These are phyloP conservation scores for Yponomeuta plumbellus DNA, from an alignment of 2,888 invertebrate genomes.

Conservation along the genomic window DNA sequence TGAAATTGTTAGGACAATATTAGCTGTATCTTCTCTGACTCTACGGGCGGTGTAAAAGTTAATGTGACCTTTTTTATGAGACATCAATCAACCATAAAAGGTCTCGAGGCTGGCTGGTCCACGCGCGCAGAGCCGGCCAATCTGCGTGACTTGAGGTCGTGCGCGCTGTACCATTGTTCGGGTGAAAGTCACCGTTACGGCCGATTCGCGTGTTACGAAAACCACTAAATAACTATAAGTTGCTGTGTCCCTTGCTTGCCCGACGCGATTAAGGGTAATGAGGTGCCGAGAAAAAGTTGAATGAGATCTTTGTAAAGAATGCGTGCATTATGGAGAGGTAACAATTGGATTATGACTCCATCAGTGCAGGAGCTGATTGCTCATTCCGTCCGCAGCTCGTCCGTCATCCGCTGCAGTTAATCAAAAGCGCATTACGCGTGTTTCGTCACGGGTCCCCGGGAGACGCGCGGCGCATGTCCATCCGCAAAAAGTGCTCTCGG, in stretches of 20 bases:
- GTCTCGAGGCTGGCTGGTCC: slow-evolving; percentile 11
- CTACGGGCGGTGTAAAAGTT: neutral
- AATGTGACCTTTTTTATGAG: slow-evolving; percentile 35
- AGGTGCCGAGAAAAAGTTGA: neutral
- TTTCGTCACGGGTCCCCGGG: slow-evolving; percentile 52
- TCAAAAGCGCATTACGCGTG: slow-evolving; percentile 68
- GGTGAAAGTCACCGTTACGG: slow-evolving; percentile 66
- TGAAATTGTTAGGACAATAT: slow-evolving; percentile 1
- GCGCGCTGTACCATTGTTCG: slow-evolving; percentile 50
- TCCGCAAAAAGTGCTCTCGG: slow-evolving; percentile 45
- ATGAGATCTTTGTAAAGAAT: neutral
- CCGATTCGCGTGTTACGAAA: slow-evolving; percentile 61
- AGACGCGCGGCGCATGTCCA: slow-evolving; percentile 27
- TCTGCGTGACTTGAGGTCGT: slow-evolving; percentile 57
- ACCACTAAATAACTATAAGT: slow-evolving; percentile 21
- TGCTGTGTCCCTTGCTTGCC: neutral
- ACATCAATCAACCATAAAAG: slow-evolving; percentile 35
- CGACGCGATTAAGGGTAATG: slow-evolving; percentile 3
- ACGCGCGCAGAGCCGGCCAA: slow-evolving; percentile 13
- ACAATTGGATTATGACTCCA: slow-evolving; percentile 17
- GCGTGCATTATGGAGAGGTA: neutral
- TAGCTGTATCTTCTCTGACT: neutral
- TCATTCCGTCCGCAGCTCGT: slow-evolving; percentile 27
- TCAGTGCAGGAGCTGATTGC: slow-evolving; percentile 31
- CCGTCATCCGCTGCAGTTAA: slow-evolving; percentile 48